phyloP scores from a whole-genome alignment of 2,888 invertebrate species.

The Drosophila trichaetosa region DNA sequence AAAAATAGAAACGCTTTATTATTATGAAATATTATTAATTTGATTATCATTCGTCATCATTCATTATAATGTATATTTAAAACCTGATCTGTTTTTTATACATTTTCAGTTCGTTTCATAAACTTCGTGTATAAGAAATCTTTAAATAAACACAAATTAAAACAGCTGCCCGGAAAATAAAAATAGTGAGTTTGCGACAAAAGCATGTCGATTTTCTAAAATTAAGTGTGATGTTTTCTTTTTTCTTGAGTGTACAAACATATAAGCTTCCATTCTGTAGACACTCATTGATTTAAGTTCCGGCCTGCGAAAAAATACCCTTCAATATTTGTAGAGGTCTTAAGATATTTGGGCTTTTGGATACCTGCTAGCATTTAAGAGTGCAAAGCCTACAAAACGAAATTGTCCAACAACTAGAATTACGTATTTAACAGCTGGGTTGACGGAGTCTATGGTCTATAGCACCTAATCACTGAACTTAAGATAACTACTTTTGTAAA shows the following conservation, averaged over 20 bases:
- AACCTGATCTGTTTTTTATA: background rate
- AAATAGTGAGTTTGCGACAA: background rate
- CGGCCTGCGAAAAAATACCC: background rate
- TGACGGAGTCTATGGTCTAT: background rate
- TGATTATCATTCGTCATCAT: background rate
- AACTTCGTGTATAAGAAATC: background rate
- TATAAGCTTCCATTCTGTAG: background rate
- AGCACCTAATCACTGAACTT: background rate
- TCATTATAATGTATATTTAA: background rate
- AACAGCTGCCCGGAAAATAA: too few relatives aligned
- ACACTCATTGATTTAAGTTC: background rate
- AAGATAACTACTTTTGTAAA: conserved; percentile 15
- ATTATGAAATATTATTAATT: background rate
- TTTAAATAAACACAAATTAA: too few relatives aligned
- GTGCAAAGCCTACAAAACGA: background rate
- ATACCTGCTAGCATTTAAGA: background rate
- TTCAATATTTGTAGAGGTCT: too few relatives aligned
- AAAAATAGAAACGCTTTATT: background rate
- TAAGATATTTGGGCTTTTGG: too few relatives aligned
- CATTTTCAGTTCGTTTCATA: background rate
- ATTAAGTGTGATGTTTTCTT: background rate
- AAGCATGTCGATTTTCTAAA: background rate
- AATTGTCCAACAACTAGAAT: background rate
- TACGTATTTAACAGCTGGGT: background rate
- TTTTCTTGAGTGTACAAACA: too few relatives aligned